Conservation (phyloP, 2,888 invertebrate species). For the Platycnemis pennipes region DNA sequence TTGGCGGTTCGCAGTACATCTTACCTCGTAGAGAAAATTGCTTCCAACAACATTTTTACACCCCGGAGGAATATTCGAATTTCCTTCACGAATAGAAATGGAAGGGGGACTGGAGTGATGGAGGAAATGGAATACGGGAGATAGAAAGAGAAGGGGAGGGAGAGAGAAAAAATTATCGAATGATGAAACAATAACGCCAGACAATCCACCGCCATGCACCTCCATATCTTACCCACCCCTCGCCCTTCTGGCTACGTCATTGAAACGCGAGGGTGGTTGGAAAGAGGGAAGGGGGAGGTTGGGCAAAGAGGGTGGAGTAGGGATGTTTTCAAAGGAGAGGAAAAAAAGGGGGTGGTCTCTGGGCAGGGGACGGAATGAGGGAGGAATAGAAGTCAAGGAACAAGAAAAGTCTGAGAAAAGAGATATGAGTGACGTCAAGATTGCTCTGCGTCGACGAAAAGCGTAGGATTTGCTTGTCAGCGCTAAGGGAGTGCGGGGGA, state of each 20-base stretch:
- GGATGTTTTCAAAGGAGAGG: background rate
- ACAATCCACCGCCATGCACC: background rate
- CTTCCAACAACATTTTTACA: background rate
- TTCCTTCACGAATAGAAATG: background rate
- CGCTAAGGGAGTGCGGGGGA: background rate
- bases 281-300: background rate
- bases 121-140: background rate
- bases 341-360: background rate
- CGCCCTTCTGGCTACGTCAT: background rate
- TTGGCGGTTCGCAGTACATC: background rate
- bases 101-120: background rate
- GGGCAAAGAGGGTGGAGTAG: background rate
- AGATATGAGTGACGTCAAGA: slow-evolving; percentile 60
- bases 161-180: background rate
- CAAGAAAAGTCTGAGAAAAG: slow-evolving; percentile 32
- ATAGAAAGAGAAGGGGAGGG: background rate
- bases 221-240: background rate
- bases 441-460: slow-evolving; percentile 42
- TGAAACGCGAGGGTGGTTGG: background rate
- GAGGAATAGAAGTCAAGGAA: slow-evolving; percentile 22
- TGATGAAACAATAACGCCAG: background rate
- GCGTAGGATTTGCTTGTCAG: slow-evolving; percentile 4
- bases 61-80: background rate
- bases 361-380: background rate
- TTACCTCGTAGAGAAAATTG: background rate